A percentile compares a stretch with the other conserved stretches of the same genome.
These are phyloP conservation scores for Leptodactylus fallax DNA, from an alignment of 2,797 vertebrate species.

Conservation along the genomic window DNA sequence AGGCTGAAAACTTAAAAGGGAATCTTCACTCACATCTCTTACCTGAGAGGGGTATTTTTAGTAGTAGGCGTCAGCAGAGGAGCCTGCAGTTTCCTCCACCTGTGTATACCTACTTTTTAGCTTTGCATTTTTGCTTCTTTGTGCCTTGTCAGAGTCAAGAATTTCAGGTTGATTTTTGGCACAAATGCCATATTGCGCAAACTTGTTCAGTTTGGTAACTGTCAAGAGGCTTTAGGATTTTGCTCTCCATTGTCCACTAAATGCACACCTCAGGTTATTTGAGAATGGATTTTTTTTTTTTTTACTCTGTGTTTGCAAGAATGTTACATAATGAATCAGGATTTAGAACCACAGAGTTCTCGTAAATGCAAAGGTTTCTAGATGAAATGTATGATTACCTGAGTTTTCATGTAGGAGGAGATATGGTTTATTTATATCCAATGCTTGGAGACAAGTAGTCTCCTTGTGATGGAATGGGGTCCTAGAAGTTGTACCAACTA, in stretches of 20 bases:
- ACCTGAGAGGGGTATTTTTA: not conserved
- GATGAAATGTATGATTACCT: not conserved
- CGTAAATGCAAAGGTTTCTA: not conserved
- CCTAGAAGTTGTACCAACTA: too few relatives aligned
- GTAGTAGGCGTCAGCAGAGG: not conserved
- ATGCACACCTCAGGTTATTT: slow-evolving; percentile 24
- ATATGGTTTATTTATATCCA: not conserved
- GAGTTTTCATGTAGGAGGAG: not conserved
- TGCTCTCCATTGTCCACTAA: slow-evolving; percentile 27
- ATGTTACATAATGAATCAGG: slow-evolving; percentile 19
- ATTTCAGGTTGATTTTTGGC: slow-evolving; percentile 40
- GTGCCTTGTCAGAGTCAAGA: slow-evolving; percentile 38
- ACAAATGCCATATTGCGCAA: slow-evolving; percentile 24
- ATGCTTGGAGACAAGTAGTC: not conserved
- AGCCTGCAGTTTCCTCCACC: slow-evolving; percentile 18
- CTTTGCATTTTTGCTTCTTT: not conserved
- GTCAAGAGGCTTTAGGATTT: slow-evolving; percentile 33
- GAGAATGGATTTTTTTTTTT: not conserved
- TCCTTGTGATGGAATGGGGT: not conserved
- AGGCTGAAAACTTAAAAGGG: slow-evolving; percentile 26
- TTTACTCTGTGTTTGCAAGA: slow-evolving; percentile 16
- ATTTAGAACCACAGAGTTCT: not conserved
- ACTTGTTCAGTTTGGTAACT: slow-evolving; percentile 40
- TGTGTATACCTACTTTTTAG: slow-evolving; percentile 42
- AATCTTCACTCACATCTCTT: not conserved